Evolutionary conservation across 2,888 invertebrate genomes (phyloP), one percentile per base, ranked within the genome.

Genomic region (Hydropsyche betteni): DNA sequence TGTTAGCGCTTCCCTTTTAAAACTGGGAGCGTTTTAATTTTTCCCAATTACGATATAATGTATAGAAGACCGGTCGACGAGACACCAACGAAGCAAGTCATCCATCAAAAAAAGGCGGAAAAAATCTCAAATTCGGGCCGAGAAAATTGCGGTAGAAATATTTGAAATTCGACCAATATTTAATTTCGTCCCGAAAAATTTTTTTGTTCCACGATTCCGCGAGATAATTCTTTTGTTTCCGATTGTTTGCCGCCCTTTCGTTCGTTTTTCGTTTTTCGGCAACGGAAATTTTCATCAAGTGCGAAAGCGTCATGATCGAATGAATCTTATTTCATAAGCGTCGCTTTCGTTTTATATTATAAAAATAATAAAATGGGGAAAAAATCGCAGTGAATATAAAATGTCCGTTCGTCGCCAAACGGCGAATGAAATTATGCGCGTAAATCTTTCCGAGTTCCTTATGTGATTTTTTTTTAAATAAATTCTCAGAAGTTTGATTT

Each of bases 1-100:
- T 64, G 64, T 36, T 64, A 34, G 36, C 64, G 8, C 8, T 64
- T 34, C 36, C 36, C 36, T 64, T 64, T 64, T 64, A 34, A 36
- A 44, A 44, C 44, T 34, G 34, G 64, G n/a, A 61, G 64, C 10
- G 64, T 64, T 36, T 64, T 64, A 64, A 64, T 36, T 64, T 61
- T 61, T 64, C 36, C n/a, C 64, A 36, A 64, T 64, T 64, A 64
- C 34, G 24, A 64, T 64, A 36, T 36, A 36, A 64, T 36, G 36
- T 36, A 36, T 64, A 36, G 64, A 44, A 10, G 6, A 34, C 12
- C 64, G 64, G n/a, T 64, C 34, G 36, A 64, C 36, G 36, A 64
- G 34, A 64, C 34, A 36, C 10, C 34, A n/a, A 64, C 36, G 36
- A 34, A 36, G 36, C 34, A 36, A 64, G 64, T 64, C 64, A 64